Evolutionary conservation across 2,113 vertebrate species (phyloP), one percentile per base, ranked within the genome.

Genomic region (Riparia riparia): DNA sequence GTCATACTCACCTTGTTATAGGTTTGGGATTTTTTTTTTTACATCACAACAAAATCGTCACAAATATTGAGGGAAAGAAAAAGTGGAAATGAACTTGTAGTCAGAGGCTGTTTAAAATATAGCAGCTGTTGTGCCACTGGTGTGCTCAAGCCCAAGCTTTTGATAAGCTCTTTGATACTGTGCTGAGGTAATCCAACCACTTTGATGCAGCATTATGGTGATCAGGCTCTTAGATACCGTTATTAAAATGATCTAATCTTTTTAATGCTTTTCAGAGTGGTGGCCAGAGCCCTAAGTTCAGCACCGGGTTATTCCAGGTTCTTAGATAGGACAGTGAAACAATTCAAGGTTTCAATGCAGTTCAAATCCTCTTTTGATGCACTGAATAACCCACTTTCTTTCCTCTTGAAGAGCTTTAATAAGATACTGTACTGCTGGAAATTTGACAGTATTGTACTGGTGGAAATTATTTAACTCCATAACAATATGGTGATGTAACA

Each of bases 161-260:
- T 19, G 24, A 95, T 95, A 97, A 97, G 83, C 77, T 95, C 96
- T 97, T 96, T 98, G 95, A 95, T 97, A 97, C 73, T 63, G 51
- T 7, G 9, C 64, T 70, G 83, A 96, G 81, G 70, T 96, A 96
- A 97, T 90, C 82, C 74, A 96, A 45, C 29, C 28, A 90, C 86
- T 93, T 93, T 95, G 74, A 61, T 96, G 78, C 82, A 90, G 58
- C 81, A 89, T 96, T 97, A 90, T 80, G 90, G 39, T 93, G 93
- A 98, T 91, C 85, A 85, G 82, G 78, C 42, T 86, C 83, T 89
- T 61, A 96, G 89, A 92, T 88, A 89, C 44, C 6, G 1, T 73
- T 93, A 96, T 96, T 96, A 97, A 97, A 97, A 97, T 79, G 17
- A 93, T 60, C 37, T 91, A 39, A 90, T 69, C 29, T 64, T 89